Evolutionary conservation across 2,888 invertebrate genomes (phyloP), one percentile per base, ranked within the genome.

Genomic region (Aspidapion aeneum): DNA sequence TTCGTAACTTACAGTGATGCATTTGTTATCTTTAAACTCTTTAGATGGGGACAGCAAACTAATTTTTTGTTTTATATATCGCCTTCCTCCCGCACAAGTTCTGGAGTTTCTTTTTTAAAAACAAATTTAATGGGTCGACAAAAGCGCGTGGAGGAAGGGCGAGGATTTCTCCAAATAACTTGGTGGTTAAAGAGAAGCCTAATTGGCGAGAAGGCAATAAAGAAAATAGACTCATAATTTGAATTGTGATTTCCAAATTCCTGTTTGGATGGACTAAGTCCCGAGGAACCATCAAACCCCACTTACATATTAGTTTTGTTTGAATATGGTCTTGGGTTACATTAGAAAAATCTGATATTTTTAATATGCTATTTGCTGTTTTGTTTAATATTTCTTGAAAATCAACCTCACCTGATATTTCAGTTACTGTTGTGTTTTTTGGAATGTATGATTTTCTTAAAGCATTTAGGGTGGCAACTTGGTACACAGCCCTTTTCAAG

Each of bases 181-280:
- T 57, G 9, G 20, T 21, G 21, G 21, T 18, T 17, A 16, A 21
- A 7, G 21, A 9, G 12, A 9, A 22, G 57, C 16, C 21, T 9
- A n/a, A 57, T 57, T 21, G 57, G 57, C 9, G 57, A 57, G 21
- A 57, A 7, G 16, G 57, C 57, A 9, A 57, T 21, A 21, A 57
- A 20, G 21, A 57, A 57, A n/a, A 57, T 19, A 21, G 19, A 57
- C 21, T 57, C 57, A 21, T 21, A 20, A 18, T 3, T 52, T n/a
- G 16, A 7, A n/a, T 52, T 18, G 16, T 20, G 21, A 57, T 57
- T 57, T 7, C 20, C 17, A 17, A 57, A 57, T 21, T 57, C 21
- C 21, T 57, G 21, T 57, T 57, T 57, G 57, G 19, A 57, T 20
- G 21, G 19, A 21, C 57, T 57, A 57, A 21, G 57, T 21, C 55